Evolutionary conservation across 1,140 invertebrate genomes (phyloP).

Genomic region (Idris sp.): DNA sequence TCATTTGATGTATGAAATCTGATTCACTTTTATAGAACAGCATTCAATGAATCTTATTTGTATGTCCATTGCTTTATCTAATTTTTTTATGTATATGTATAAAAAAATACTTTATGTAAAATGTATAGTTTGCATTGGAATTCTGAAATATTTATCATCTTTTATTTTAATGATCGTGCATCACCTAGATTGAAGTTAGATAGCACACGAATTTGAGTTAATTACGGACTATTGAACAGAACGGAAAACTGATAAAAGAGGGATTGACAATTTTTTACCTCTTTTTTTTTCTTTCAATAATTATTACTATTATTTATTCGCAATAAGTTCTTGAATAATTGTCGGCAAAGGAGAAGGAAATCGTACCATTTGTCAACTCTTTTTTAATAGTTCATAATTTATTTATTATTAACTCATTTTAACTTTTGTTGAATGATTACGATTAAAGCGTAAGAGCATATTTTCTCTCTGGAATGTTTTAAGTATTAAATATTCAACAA

Average conservation of each 20-base stretch:
- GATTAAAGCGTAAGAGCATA: constrained; percentile 43
- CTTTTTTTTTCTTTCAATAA: no score
- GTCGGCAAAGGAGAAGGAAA: constrained; percentile 17
- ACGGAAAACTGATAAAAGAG: constrained; percentile 46
- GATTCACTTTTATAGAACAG: no score
- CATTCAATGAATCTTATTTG: no score
- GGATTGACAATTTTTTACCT: constrained; percentile 19
- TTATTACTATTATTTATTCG: constrained; percentile 12
- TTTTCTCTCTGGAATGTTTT: constrained; percentile 49
- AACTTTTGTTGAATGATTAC: constrained; percentile 15
- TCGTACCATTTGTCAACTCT: constrained; percentile 45
- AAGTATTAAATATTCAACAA: constrained; percentile 48
- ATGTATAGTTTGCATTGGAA: no score
- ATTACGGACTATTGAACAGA: constrained; percentile 44
- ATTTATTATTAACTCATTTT: neutral
- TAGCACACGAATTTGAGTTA: constrained; percentile 27
- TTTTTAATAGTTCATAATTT: no score
- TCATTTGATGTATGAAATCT: no score
- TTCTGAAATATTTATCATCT: no score
- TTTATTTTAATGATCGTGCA: no score
- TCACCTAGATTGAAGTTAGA: constrained; percentile 18
- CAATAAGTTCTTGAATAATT: constrained; percentile 17
- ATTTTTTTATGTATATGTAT: no score
- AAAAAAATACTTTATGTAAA: no score
- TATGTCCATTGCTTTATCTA: no score